Evolutionary conservation across 2,113 vertebrate genomes (phyloP).

Genomic region (Murina feae): DNA sequence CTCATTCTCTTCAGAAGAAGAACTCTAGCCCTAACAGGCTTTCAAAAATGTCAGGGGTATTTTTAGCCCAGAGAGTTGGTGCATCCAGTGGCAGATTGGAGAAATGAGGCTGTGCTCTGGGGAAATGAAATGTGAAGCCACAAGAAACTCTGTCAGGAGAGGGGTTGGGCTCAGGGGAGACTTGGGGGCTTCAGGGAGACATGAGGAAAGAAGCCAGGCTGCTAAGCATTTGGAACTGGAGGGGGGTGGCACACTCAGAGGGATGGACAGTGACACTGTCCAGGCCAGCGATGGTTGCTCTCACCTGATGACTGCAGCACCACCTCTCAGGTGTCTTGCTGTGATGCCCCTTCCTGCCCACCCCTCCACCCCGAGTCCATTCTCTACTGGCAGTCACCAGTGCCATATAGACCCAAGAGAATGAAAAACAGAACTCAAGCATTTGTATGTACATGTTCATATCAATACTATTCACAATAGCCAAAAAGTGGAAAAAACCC

Average conservation of each 20-base stretch:
- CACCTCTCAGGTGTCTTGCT: not conserved
- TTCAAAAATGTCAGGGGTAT: slow-evolving; percentile 70
- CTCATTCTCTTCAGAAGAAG: not conserved
- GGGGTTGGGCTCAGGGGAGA: not conserved
- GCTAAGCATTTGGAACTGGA: not conserved
- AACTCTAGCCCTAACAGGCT: slow-evolving; percentile 5
- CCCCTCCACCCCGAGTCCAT: not conserved
- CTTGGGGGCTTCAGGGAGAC: not conserved
- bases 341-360: not conserved
- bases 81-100: not conserved
- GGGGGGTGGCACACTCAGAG: not conserved
- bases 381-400: not conserved
- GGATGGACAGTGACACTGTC: not conserved
- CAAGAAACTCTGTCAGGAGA: not conserved
- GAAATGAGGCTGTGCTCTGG: not conserved
- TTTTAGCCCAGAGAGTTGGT: slow-evolving; percentile 53
- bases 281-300: too few species aligned
- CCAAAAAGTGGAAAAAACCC: too few species aligned
- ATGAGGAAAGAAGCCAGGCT: not conserved
- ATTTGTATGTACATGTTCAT: not conserved
- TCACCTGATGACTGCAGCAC: not conserved
- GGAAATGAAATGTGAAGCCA: slow-evolving; percentile 19
- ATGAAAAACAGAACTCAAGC: not conserved
- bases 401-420: not conserved
- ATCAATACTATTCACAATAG: not conserved